Conservation (phyloP, 2,797 vertebrate species). For the Platalea minor region DNA sequence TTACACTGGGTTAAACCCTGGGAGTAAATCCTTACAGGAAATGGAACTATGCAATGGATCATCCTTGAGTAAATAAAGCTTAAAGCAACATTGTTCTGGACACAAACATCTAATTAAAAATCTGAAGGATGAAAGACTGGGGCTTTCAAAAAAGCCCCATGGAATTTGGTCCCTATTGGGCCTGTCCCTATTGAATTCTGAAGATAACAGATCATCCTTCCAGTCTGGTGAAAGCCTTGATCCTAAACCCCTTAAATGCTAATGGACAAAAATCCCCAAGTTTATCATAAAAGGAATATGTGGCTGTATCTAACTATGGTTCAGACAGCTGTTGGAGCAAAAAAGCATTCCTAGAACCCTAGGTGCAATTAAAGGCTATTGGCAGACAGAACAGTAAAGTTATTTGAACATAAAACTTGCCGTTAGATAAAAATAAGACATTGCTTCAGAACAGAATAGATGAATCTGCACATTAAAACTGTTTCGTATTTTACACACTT, state of each 20-base stretch:
- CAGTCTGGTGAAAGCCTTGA: neutral
- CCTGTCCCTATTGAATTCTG: neutral
- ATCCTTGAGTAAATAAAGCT: neutral
- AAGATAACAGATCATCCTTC: neutral
- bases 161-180: neutral
- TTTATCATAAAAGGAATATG: neutral
- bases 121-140: neutral
- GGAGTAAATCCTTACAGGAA: neutral
- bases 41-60: neutral
- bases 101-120: neutral
- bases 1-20: neutral
- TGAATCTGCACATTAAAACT: neutral
- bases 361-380: neutral
- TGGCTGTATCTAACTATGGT: neutral
- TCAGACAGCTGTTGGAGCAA: neutral
- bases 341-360: neutral
- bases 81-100: neutral
- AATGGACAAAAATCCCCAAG: neutral
- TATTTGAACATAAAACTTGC: neutral
- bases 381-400: neutral
- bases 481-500: neutral
- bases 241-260: neutral
- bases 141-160: neutral
- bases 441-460: neutral
- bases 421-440: neutral